Evolutionary conservation across 2,113 vertebrate genomes (phyloP), one percentile per base, ranked within the genome.

Genomic region (Brachyhypopomus occidentalis): DNA sequence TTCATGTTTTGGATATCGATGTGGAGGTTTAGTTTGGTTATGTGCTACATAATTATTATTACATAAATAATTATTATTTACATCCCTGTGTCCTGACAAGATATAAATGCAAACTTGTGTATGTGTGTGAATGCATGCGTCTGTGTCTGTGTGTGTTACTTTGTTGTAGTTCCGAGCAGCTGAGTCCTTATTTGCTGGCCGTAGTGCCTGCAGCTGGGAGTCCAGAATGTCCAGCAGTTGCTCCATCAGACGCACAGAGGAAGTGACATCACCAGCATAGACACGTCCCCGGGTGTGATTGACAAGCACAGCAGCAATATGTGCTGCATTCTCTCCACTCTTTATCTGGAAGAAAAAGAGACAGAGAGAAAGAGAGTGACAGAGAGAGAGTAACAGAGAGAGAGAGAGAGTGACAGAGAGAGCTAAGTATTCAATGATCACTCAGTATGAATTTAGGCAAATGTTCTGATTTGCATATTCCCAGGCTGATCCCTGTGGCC

Each of bases 161-260:
- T 98, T 97, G 89, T 96, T 97, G 87, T 97, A 98, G 89, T 96
- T 98, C 73, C 96, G 96, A 16, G 96, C 93, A 0, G 97, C 96
- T 0, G 96, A 95, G 77, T 98, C 96, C 25, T 96, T 94, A 87
- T 96, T 96, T 0, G 95, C 95, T 4, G 96, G 97, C 59, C 95
- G 90, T 79, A 98, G 91, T 0, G 96, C 97, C 90, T 98, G 97
- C 0, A 98, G 94, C 88, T 98, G 97, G 3, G 96, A 94, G 2
- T 98, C 97, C 87, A 98, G 92, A 78, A 98, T 98, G 88, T 98
- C 96, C 52, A 98, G 87, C 64, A 98, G 92, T 85, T 98, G 96
- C 81, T 98, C 96, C 88, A 98, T 95, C 2, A 98, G 92, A 72
- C 92, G 94, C 87, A 98, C 96, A 0, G 96, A 97, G 52, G 96